Conservation (phyloP, 2,113 vertebrate genomes). For the Malurus cyaneus region DNA sequence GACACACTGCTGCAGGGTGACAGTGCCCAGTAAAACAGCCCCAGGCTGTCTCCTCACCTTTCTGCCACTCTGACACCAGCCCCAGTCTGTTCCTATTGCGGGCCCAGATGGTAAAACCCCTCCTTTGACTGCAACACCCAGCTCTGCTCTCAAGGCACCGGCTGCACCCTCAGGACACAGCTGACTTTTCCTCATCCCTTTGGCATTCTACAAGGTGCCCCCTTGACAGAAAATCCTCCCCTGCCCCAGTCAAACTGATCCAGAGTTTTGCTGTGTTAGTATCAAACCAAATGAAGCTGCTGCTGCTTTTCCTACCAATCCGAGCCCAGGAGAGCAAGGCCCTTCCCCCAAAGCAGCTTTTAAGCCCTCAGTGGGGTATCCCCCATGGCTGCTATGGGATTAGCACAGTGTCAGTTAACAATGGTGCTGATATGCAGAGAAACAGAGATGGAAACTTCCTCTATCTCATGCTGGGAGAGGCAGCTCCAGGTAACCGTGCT, state of each 20-base stretch:
- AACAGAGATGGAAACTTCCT: background rate
- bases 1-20: background rate
- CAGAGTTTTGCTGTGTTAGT: background rate
- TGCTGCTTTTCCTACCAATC: background rate
- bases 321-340: background rate
- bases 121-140: background rate
- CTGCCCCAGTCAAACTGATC: background rate
- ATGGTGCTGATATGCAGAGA: background rate
- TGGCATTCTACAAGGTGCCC: background rate
- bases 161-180: background rate
- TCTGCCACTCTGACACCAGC: background rate
- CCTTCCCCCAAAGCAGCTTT: background rate
- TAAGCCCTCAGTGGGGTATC: accelerated
- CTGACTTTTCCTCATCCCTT: background rate
- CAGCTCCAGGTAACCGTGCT: background rate
- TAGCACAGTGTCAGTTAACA: background rate
- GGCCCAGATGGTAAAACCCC: background rate
- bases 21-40: background rate
- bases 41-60: background rate
- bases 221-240: background rate
- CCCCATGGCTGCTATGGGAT: background rate
- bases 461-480: background rate
- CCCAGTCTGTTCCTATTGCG: background rate
- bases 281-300: background rate
- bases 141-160: background rate